Evolutionary conservation across 1,140 invertebrate species (phyloP), one percentile per base, ranked within the genome.

Genomic region (Agraylea sexmaculata): DNA sequence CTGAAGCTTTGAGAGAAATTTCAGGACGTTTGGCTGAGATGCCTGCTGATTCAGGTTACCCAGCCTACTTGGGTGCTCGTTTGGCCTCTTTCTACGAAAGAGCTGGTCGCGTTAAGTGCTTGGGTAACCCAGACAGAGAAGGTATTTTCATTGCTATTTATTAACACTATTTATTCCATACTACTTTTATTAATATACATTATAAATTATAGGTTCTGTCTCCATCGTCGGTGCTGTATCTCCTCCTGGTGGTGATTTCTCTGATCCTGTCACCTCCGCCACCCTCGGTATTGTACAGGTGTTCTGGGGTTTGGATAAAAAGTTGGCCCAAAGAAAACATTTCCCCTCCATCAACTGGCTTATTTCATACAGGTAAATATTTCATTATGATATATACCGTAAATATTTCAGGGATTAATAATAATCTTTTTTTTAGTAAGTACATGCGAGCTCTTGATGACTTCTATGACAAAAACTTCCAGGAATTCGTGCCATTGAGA

Each of bases 281-380:
- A 99, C 96, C 16, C 76, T 99, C 34, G 90, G 93, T 79, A 99
- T 99, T 62, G 95, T 99, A 15, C 95, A 99, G 72, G 96, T 99
- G 60, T 98, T 98, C 73, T 99, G 95, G 95, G 96, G 96, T 53
- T 71, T 99, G 51, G 96, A 99, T 62, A 99, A 99, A 67, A 99
- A 99, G 65, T 72, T 99, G 32, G 96, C 96, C 2, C 96, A 99
- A 68, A 76, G 96, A 45, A 99, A 99, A 68, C 96, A 99, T 70
- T 99, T 99, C 75, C 96, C 96, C 25, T 98, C 94, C 40, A 92
- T 99, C 63, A 99, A 99, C 68, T 99, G 96, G 96, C 78, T 99
- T 39, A 98, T 99, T 62, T 97, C 92, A 1, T 99, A 99, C 78
- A 88, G 77, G 65, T 75, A 40, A 21, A 29, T 29, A 11, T 35